A percentile compares a stretch with the other conserved stretches of the same genome.
phyloP scores from a whole-genome alignment of 2,888 invertebrate genomes.

The Exephanes ischioxanthus region DNA sequence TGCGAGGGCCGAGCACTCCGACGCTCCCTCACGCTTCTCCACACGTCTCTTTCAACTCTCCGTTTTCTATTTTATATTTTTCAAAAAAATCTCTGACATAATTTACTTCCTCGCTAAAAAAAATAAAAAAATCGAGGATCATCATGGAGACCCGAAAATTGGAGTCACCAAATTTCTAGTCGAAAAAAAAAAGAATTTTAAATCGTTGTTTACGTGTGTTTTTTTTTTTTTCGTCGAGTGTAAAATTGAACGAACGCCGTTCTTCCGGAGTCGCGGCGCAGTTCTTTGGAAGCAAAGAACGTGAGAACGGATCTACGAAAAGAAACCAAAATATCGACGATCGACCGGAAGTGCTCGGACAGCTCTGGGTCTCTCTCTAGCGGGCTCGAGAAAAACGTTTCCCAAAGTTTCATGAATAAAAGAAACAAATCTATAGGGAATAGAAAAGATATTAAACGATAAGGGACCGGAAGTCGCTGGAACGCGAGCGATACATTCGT shows the following conservation, averaged over 20 bases:
- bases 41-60: constrained; percentile 38
- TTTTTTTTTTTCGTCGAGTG: not conserved
- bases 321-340: not conserved
- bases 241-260: not conserved
- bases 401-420: not conserved
- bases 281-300: not conserved
- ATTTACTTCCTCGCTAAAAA: not conserved
- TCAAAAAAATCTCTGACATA: not conserved
- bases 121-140: not conserved
- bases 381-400: not conserved
- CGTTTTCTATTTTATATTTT: not conserved
- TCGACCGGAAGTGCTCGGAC: not conserved
- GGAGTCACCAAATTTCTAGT: not conserved
- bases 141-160: not conserved
- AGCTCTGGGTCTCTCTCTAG: not conserved
- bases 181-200: not conserved
- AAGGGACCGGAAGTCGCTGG: constrained; percentile 37
- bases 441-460: constrained; percentile 5
- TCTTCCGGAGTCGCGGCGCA: too few relatives aligned
- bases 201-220: not conserved
- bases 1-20: constrained; percentile 64
- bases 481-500: constrained; percentile 1
- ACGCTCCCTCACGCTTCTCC: constrained; percentile 57
- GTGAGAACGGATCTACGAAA: not conserved
- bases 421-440: not conserved